Base-by-base conservation (phyloP, 2,888 invertebrate genomes). In the Lordiphosa fenestrarum region DNA sequence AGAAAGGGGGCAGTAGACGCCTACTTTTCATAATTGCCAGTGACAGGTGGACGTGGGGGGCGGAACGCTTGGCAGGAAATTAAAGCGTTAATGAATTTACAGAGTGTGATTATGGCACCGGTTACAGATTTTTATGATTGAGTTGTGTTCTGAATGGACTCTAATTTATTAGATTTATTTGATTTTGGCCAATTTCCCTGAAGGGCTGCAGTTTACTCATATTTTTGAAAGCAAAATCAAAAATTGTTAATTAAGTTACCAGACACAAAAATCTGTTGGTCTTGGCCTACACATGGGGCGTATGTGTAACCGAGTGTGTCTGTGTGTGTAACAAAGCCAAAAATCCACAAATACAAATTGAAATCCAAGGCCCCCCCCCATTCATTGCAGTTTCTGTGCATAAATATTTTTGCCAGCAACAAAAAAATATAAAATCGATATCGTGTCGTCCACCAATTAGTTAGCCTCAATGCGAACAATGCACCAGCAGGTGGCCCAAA, bases 11-110 rank as follows among this genome's bases (percentile, higher is more conserved):
- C n/a, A n/a, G 13, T 30, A 10, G 13, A 30, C 5, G 42, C 12
- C 30, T 7, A 13, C 12, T 6, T 40, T 21, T 23, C 19, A n/a
- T 40, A 23, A 23, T 21, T 53, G 68, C 48, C 39, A 35, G 37
- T 38, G 42, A 13, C 42, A 42, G 25, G 12, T 12, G 71, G n/a
- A n/a, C n/a, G n/a, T n/a, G n/a, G n/a, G n/a, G 67, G 64, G 15
- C 66, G 64, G 37, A 50, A 50, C 12, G 12, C 4, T 40, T 46
- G 40, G 41, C 53, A 53, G 53, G 46, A 60, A 66, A 72, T 61
- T 53, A 66, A 66, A 55, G 57, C 54, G 51, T 67, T 77, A 64
- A 77, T 78, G 67, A 72, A 74, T 80, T 70, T 65, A 72, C 65
- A 72, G 66, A 63, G 66, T 66, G 71, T 66, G 71, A 78, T 78